Evolutionary conservation across 1,140 invertebrate species (phyloP).

Genomic region (Contarinia nasturtii): DNA sequence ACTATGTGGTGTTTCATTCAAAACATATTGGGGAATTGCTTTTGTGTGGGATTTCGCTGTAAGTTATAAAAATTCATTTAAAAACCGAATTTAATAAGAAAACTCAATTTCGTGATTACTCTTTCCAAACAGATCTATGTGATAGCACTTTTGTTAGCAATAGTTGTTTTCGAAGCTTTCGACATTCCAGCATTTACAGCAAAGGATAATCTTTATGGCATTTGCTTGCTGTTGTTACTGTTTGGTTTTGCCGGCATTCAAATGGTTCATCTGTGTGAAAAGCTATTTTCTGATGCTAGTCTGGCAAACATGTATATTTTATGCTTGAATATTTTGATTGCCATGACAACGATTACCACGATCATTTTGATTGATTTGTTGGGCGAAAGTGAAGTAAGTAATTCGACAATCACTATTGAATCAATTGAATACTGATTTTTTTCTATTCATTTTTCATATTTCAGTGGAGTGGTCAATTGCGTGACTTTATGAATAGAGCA

Average conservation of each 20-base stretch:
- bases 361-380: constrained; percentile 41
- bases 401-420: background rate
- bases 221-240: constrained; percentile 32
- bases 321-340: constrained; percentile 39
- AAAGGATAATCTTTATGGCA: constrained; percentile 35
- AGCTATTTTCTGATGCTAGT: constrained; percentile 37
- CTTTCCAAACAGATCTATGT: constrained; percentile 21
- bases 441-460: background rate
- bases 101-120: background rate
- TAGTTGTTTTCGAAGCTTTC: constrained; percentile 35
- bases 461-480: constrained; percentile 10
- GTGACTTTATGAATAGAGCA: constrained; percentile 35
- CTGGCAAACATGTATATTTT: constrained; percentile 44
- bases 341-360: constrained; percentile 32
- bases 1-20: constrained; percentile 33
- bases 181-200: constrained; percentile 39
- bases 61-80: constrained; percentile 8
- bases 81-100: background rate
- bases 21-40: constrained; percentile 35
- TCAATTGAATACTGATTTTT: background rate
- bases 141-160: constrained; percentile 31
- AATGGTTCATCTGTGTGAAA: constrained; percentile 34
- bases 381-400: constrained; percentile 29
- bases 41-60: constrained; percentile 38
- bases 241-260: constrained; percentile 35